Evolutionary conservation across 2,113 vertebrate genomes (phyloP).

Genomic region (Caranx ignobilis): DNA sequence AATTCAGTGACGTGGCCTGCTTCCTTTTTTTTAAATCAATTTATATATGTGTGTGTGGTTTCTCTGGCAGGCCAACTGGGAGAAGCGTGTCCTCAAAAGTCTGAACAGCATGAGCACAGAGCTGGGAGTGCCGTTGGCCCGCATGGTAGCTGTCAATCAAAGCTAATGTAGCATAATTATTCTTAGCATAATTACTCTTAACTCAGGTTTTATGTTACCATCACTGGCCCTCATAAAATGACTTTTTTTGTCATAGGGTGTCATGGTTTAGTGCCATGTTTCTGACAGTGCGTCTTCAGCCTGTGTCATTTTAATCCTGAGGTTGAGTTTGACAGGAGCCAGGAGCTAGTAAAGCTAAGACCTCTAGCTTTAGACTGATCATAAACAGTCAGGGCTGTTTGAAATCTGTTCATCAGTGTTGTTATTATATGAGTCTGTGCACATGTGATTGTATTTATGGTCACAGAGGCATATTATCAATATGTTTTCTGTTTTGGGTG

Average conservation of each 20-base stretch:
- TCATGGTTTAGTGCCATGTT: background rate
- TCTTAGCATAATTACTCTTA: conserved; percentile 1
- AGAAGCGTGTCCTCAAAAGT: conserved; percentile 96
- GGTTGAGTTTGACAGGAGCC: background rate
- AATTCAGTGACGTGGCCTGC: background rate
- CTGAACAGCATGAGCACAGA: conserved; percentile 98
- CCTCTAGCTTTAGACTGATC: background rate
- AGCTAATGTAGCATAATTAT: background rate
- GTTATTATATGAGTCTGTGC: background rate
- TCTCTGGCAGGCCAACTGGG: conserved; percentile 92
- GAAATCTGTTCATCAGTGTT: background rate
- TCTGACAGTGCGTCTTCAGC: background rate
- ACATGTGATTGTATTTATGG: conserved; percentile 1
- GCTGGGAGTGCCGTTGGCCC: conserved; percentile 91
- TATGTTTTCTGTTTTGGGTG: background rate
- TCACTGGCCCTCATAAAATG: background rate
- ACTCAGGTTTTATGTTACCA: background rate
- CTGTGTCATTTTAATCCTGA: background rate
- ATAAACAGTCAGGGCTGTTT: conserved; percentile 10
- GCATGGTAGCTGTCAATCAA: conserved; percentile 85
- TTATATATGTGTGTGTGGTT: conserved; percentile 26
- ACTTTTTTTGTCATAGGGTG: background rate
- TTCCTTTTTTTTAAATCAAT: background rate
- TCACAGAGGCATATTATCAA: background rate
- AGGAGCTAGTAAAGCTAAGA: background rate